phyloP scores from a whole-genome alignment of 2,113 vertebrate genomes.

The Cyprinus carpio region DNA sequence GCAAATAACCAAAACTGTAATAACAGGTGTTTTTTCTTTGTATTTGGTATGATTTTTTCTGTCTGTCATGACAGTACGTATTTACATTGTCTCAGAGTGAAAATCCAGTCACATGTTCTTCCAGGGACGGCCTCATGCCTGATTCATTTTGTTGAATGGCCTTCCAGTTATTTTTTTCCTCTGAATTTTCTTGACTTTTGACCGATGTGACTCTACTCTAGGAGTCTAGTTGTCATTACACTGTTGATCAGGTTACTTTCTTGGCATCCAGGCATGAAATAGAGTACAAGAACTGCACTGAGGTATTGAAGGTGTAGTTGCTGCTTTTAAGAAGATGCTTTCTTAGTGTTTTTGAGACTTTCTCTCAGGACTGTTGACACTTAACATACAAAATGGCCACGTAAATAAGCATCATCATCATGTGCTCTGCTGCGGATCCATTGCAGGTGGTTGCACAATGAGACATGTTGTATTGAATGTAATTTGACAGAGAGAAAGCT shows the following conservation, averaged over 20 bases:
- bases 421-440: neutral
- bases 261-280: neutral
- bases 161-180: neutral
- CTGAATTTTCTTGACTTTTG: neutral
- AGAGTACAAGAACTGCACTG: neutral
- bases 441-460: neutral
- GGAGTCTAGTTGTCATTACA: neutral
- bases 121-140: no score
- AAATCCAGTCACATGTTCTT: no score
- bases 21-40: neutral
- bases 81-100: neutral
- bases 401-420: neutral
- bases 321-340: slow-evolving; percentile 14
- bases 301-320: neutral
- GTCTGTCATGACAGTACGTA: neutral
- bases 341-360: neutral
- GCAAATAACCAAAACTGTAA: neutral
- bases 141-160: no score
- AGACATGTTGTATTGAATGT: neutral
- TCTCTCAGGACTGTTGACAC: neutral
- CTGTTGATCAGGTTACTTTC: neutral
- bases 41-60: neutral
- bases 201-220: neutral
- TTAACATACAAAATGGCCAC: neutral
- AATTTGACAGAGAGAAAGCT: neutral